Base-by-base conservation (phyloP, 2,888 invertebrate species). In the Bedellia somnulentella region DNA sequence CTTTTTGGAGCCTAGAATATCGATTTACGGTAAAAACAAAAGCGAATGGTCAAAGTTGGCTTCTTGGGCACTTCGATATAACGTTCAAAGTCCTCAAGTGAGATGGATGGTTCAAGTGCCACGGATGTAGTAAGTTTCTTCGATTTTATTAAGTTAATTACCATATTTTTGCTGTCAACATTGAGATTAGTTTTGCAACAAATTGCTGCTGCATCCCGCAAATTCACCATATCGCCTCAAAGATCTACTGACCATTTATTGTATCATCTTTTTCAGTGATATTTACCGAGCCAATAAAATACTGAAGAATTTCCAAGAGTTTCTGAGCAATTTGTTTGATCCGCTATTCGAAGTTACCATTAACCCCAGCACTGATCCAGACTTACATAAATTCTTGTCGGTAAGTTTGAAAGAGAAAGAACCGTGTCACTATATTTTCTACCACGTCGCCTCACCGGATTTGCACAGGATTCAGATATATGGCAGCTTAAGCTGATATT, bases 61-160 rank as follows among this genome's bases (percentile, higher is more conserved):
- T 30, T 86, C 87, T 51, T 99, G 99, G 99, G 98, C 97, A 12
- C 85, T 97, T 28, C 81, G 83, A 35, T 85, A 94, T 53, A 83
- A 93, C 60, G 94, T 99, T 18, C 92, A 95, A 66, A 97, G 96
- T 0, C 87, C 94, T 61, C 98, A 98, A 61, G 91, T 97, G 39
- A 85, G 93, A 49, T 96, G 95, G 96, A 81, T 99, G 35, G 93
- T 99, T 49, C 99, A 99, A 79, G 90, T 99, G 45, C 98, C 99
- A 1, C 79, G 98, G 38, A 82, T 99, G 18, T 99, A 89, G 96
- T 96, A 62, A 89, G 93, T 81, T 41, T 38, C 15, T n/a, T n/a
- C n/a, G n/a, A n/a, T n/a, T n/a, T n/a, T n/a, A n/a, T n/a, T n/a
- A n/a, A n/a, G n/a, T n/a, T n/a, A n/a, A n/a, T n/a, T n/a, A n/a